phyloP scores from a whole-genome alignment of 2,888 invertebrate genomes.

The Brenthis ino region DNA sequence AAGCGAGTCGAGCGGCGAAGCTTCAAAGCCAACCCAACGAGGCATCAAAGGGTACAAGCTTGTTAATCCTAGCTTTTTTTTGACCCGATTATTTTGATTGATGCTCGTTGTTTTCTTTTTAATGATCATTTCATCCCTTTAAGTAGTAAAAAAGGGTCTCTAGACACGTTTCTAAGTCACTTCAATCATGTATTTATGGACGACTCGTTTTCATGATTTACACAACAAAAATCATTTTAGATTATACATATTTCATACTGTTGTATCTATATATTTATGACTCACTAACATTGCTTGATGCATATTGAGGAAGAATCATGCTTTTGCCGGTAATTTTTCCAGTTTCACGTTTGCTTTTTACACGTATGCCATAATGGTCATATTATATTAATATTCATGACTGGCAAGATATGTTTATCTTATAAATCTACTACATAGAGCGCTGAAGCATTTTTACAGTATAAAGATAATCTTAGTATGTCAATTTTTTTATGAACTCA shows the following conservation, averaged over 20 bases:
- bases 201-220: constrained; percentile 22
- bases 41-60: constrained; percentile 78
- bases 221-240: constrained; percentile 8
- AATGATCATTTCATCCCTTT: constrained; percentile 29
- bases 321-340: background rate
- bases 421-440: no score
- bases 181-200: constrained; percentile 12
- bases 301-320: constrained; percentile 6
- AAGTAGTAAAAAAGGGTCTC: constrained; percentile 2
- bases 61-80: constrained; percentile 69
- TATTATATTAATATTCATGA: background rate
- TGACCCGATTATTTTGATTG: constrained; percentile 69
- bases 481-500: background rate
- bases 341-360: constrained; percentile 3
- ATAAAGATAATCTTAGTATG: background rate
- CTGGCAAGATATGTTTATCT: background rate
- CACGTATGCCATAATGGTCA: background rate
- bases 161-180: constrained; percentile 2
- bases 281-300: constrained; percentile 28
- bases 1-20: constrained; percentile 78
- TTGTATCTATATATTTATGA: constrained; percentile 1
- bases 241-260: constrained; percentile 19
- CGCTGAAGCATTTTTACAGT: no score
- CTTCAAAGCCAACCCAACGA: constrained; percentile 74
- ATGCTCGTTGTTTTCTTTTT: constrained; percentile 62